Evolutionary conservation across 1,140 invertebrate species (phyloP).

Genomic region (Cydia pomonella): DNA sequence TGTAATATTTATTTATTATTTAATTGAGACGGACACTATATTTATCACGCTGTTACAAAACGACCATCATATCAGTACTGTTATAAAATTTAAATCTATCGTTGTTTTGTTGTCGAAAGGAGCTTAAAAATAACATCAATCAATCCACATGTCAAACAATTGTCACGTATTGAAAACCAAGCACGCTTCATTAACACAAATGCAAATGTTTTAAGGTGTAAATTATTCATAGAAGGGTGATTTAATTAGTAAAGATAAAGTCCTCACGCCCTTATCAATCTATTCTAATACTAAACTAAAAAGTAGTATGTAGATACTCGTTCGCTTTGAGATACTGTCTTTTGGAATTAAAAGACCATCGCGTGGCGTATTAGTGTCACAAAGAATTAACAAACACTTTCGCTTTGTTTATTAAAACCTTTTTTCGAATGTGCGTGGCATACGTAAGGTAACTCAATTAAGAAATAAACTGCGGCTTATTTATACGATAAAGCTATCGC

Average conservation of each 20-base stretch:
- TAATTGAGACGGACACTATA: too few species aligned
- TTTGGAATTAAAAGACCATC: neutral
- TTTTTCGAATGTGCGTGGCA: constrained; percentile 33
- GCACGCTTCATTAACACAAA: constrained; percentile 28
- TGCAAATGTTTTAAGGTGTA: constrained; percentile 36
- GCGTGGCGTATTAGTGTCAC: constrained; percentile 62
- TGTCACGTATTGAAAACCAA: constrained; percentile 5
- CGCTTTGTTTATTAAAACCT: constrained; percentile 38
- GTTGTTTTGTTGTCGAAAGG: neutral
- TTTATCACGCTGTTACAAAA: too few species aligned
- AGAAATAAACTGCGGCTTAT: neutral
- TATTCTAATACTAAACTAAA: constrained; percentile 32
- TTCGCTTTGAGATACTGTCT: neutral
- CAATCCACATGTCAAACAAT: neutral
- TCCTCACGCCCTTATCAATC: constrained; percentile 50
- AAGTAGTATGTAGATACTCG: neutral
- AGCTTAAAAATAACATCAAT: neutral
- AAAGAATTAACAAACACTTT: constrained; percentile 50
- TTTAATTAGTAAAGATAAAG: constrained; percentile 67
- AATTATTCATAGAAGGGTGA: constrained; percentile 53
- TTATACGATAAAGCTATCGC: neutral
- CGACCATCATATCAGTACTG: too few species aligned
- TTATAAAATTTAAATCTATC: neutral
- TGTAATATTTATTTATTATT: too few species aligned
- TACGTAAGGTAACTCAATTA: constrained; percentile 10